phyloP scores from a whole-genome alignment of 2,113 vertebrate species.

The Psophia crepitans region DNA sequence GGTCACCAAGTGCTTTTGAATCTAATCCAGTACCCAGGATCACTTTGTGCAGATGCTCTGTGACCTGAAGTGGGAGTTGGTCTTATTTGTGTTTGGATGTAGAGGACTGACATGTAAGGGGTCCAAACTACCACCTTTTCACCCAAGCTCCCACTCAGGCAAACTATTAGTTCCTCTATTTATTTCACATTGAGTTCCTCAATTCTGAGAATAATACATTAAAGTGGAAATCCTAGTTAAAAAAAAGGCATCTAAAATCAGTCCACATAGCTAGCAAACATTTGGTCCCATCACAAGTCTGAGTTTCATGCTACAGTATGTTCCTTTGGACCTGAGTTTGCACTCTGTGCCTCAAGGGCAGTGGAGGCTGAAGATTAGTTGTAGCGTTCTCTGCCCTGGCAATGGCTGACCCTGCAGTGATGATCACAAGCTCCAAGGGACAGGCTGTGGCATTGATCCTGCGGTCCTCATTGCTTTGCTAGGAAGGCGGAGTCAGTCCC shows the following conservation, averaged over 20 bases:
- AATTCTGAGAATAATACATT: accelerated
- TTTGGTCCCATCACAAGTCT: background rate
- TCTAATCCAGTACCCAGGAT: background rate
- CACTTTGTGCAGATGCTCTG: background rate
- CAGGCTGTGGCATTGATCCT: background rate
- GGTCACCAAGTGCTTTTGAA: background rate
- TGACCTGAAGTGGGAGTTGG: background rate
- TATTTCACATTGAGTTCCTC: background rate
- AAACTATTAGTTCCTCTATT: background rate
- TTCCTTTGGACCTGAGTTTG: background rate
- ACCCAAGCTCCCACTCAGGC: background rate
- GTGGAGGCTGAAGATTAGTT: background rate
- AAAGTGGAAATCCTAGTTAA: background rate
- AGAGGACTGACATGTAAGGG: background rate
- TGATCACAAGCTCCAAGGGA: background rate
- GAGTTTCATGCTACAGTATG: background rate
- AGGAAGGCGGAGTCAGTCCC: background rate
- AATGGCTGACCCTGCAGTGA: background rate
- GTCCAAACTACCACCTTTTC: background rate
- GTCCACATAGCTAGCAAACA: background rate
- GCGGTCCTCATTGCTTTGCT: accelerated
- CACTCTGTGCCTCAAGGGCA: background rate
- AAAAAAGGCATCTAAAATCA: background rate
- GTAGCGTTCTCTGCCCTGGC: background rate
- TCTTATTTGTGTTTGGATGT: background rate